Percentiles rank a stretch among this genome's conserved stretches.
phyloP scores from a whole-genome alignment of 1,140 invertebrate species.

The Prorops nasuta region DNA sequence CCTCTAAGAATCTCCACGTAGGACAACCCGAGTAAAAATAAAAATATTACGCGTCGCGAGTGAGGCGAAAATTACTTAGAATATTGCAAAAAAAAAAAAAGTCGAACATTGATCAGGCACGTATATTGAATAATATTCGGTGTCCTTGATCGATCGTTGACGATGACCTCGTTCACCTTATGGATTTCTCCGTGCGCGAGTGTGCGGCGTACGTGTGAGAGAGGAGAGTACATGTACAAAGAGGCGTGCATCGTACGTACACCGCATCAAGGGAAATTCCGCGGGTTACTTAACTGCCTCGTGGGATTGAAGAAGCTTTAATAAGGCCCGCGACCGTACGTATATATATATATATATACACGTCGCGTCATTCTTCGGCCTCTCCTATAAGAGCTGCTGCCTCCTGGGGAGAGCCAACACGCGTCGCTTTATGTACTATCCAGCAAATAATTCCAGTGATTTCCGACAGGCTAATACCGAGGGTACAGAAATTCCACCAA shows the following conservation, averaged over 20 bases:
- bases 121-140: background rate
- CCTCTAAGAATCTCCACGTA: no score
- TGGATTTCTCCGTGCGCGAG: slow-evolving; percentile 1
- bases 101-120: background rate
- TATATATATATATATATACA: no score
- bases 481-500: slow-evolving; percentile 5
- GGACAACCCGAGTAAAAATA: no score
- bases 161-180: slow-evolving; percentile 20
- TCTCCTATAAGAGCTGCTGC: no score
- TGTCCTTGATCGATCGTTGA: slow-evolving; percentile 26
- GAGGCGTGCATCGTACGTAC: background rate
- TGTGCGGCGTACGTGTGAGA: background rate
- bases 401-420: no score
- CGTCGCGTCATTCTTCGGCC: slow-evolving; percentile 2
- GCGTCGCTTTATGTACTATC: no score
- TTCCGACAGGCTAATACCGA: slow-evolving; percentile 3
- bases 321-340: slow-evolving; percentile 24
- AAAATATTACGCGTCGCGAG: no score
- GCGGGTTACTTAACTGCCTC: slow-evolving; percentile 10
- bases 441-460: slow-evolving; percentile 25
- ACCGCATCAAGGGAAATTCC: slow-evolving; percentile 19
- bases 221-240: no score
- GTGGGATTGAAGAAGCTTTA: slow-evolving; percentile 22
- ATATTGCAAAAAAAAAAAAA: no score
- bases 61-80: no score